Evolutionary conservation across 2,888 invertebrate genomes (phyloP), one percentile per base, ranked within the genome.

Genomic region (Drosophila bunnanda): DNA sequence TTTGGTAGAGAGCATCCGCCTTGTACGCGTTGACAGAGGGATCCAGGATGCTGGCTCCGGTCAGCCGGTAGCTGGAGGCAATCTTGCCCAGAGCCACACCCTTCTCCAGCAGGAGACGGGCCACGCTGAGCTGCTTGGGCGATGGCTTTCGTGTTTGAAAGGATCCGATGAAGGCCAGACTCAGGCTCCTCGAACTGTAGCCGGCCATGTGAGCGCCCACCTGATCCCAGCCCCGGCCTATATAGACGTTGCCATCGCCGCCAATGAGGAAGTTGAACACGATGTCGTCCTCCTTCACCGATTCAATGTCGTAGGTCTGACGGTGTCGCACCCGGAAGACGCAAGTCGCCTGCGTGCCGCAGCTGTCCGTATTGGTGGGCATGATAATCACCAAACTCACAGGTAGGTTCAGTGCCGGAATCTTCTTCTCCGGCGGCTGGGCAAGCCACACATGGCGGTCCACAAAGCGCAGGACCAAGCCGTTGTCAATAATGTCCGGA

Each of bases 261-360:
- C 96, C 97, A 3, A 97, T 94, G 3, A 97, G 91, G 80, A 96
- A 97, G 89, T 96, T 97, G 90, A 96, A 97, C 0, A 93, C 95
- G 28, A 96, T 96, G 87, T 96, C 96, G 66, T 93, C 93, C 93
- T 95, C 95, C 0, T 93, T 90, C 62, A 91, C 92, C 22, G 94
- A 94, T 78, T 96, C 95, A 38, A 96, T 95, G 90, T 97, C 96
- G 81, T 93, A 95, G 28, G 93, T 94, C 91, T 96, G 96, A 54
- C 95, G 94, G 30, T 93, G 90, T 15, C 95, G 93, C 2, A 95
- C 94, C 2, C 93, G 93, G 10, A 94, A 93, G 2, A 94, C 93
- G 74, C 95, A 95, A 66, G 93, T 92, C 2, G 94, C 94, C 93
- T 91, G 91, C 0, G 88, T 89, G 56, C 65, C 81, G 68, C 91